Percentiles rank a stretch among this genome's conserved stretches.
These are phyloP conservation scores for Ypsolopha sequella DNA, from an alignment of 2,888 invertebrate genomes.

Conservation along the genomic window DNA sequence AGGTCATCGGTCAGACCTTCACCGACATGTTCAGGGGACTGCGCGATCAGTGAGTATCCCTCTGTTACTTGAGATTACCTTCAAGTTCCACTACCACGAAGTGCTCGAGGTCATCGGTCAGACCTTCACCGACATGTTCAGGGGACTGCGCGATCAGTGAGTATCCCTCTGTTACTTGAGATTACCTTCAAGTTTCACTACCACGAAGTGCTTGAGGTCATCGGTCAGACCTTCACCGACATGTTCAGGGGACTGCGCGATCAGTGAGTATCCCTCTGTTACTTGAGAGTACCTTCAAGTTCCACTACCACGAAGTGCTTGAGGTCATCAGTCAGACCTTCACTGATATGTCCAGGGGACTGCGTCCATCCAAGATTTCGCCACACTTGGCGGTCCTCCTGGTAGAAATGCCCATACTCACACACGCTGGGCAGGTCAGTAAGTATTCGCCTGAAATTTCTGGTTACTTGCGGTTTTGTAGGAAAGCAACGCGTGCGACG, in stretches of 20 bases:
- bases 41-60: conserved; percentile 74
- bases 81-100: conserved; percentile 98
- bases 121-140: conserved; percentile 93
- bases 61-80: conserved; percentile 99
- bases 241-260: conserved; percentile 92
- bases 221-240: conserved; percentile 91
- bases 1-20: conserved; percentile 90
- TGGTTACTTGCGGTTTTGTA: too few species aligned
- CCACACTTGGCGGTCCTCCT: too few species aligned
- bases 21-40: conserved; percentile 93
- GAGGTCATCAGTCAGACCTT: conserved; percentile 90
- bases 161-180: conserved; percentile 84
- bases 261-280: conserved; percentile 68
- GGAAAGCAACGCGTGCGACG: too few species aligned
- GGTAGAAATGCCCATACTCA: too few species aligned
- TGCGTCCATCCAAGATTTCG: too few species aligned
- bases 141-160: conserved; percentile 83
- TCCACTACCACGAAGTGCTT: conserved; percentile 97
- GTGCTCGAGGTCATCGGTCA: conserved; percentile 89
- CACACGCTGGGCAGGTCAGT: too few species aligned
- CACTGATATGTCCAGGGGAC: conserved; percentile 91
- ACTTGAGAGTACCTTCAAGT: conserved; percentile 99
- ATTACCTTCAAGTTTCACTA: conserved; percentile 99
- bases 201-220: conserved; percentile 92
- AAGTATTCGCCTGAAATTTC: too few species aligned